phyloP scores from a whole-genome alignment of 2,797 vertebrate genomes.

The Propithecus deckenii region DNA sequence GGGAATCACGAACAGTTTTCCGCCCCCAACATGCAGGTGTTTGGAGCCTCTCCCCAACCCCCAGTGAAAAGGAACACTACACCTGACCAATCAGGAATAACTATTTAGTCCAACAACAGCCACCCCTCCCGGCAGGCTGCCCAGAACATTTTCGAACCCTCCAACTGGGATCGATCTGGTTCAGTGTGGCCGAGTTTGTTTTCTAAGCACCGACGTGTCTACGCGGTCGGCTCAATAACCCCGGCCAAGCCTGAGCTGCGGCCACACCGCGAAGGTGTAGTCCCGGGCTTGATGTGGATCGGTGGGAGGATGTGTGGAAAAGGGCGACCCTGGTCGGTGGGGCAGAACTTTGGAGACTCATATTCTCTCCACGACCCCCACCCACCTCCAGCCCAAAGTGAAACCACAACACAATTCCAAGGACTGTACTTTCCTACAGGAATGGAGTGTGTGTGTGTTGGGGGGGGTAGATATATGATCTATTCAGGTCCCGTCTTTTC shows the following conservation, averaged over 20 bases:
- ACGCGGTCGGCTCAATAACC: neutral
- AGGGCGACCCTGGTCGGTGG: neutral
- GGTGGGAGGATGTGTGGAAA: neutral
- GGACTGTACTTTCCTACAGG: neutral
- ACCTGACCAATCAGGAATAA: slow-evolving; percentile 71
- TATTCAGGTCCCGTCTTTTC: neutral
- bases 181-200: neutral
- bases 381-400: slow-evolving; percentile 19
- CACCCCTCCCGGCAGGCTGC: neutral
- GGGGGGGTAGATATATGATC: neutral
- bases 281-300: neutral
- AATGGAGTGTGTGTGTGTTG: neutral
- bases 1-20: slow-evolving; percentile 28
- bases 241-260: neutral
- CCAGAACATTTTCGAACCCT: slow-evolving; percentile 27
- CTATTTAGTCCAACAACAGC: slow-evolving; percentile 22
- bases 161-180: neutral
- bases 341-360: neutral
- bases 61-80: slow-evolving; percentile 33
- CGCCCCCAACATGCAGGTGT: slow-evolving; percentile 61
- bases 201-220: neutral
- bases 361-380: neutral
- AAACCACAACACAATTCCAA: slow-evolving; percentile 58
- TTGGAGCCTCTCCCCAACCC: neutral
- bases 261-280: neutral